Conservation (phyloP, 2,113 vertebrate species). For the Megaleporinus macrocephalus region DNA sequence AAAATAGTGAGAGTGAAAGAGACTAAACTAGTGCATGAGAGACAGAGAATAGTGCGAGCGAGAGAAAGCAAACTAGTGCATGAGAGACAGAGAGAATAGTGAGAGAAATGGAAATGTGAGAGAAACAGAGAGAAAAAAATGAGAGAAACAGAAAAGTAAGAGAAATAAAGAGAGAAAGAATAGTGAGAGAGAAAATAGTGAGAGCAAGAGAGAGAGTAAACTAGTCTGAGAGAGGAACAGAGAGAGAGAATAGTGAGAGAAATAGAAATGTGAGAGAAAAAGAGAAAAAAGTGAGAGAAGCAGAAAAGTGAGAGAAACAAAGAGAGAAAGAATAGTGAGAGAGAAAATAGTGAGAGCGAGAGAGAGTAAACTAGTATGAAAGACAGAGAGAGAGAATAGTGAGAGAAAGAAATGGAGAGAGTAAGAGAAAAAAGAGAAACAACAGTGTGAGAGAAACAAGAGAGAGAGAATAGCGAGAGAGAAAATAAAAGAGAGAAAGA, state of each 20-base stretch:
- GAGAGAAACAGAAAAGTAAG: neutral
- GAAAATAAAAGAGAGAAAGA: too few relatives aligned
- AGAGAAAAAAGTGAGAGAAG: neutral
- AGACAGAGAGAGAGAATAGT: neutral
- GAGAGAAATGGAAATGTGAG: neutral
- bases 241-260: neutral
- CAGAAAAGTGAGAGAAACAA: neutral
- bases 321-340: neutral
- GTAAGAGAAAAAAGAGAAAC: too few relatives aligned
- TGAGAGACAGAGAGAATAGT: neutral
- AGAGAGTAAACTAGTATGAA: too few relatives aligned
- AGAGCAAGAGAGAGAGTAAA: neutral
- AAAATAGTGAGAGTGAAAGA: neutral
- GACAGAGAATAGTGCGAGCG: neutral
- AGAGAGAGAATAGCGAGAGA: neutral
- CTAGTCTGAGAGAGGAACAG: constrained; percentile 8
- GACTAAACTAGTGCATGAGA: too few relatives aligned
- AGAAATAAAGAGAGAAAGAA: too few relatives aligned
- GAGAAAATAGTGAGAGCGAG: neutral
- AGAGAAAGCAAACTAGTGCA: neutral
- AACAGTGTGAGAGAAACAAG: neutral
- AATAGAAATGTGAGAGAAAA: neutral
- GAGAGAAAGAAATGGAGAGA: neutral
- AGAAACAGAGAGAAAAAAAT: too few relatives aligned
- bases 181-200: neutral